Base-by-base conservation (phyloP, 2,113 vertebrate genomes). In the Paratilapia polleni region DNA sequence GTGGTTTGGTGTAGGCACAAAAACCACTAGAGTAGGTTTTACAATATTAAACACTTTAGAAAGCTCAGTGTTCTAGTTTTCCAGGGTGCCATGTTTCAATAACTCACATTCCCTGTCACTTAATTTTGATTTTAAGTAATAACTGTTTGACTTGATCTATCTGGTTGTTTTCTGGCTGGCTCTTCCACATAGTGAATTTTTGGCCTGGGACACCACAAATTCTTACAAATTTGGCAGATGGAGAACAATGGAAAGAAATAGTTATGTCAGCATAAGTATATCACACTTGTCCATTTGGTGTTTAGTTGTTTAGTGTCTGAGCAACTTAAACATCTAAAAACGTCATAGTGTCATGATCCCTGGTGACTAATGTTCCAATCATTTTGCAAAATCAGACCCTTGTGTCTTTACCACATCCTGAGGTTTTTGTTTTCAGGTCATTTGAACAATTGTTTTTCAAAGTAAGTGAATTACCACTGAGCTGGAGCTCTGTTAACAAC, bases 381-480 rank as follows among this genome's bases (percentile, higher is more conserved):
- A 22, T 54, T 34, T 62, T 34, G 34, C 24, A 22, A 7, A 62
- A 80, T 79, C 77, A 57, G 19, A 57, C 58, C 10, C 49, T 14
- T 2, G 3, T 66, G 68, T 75, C 15, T 15, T 52, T 2, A 28
- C 17, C 66, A 52, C 43, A 77, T 14, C 17, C 61, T 34, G 77
- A 86, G 62, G 43, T 63, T 77, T 81, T 54, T 54, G 70, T 77
- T 86, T 80, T 77, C 20, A 38, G 54, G 6, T 56, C 70, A 66
- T 64, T 24, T 17, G 10, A 63, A 59, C 15, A n/a, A 58, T 83
- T 77, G 77, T 88, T 82, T 80, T 80, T 78, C 75, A 36, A 49
- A 76, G 79, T 38, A 66, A 76, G 54, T 47, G 66, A 84, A 82
- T 79, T 85, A 75, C 41, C 31, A 14, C 2, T 2, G 64, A 59